phyloP scores from a whole-genome alignment of 2,797 vertebrate genomes.

The Lophius americanus region DNA sequence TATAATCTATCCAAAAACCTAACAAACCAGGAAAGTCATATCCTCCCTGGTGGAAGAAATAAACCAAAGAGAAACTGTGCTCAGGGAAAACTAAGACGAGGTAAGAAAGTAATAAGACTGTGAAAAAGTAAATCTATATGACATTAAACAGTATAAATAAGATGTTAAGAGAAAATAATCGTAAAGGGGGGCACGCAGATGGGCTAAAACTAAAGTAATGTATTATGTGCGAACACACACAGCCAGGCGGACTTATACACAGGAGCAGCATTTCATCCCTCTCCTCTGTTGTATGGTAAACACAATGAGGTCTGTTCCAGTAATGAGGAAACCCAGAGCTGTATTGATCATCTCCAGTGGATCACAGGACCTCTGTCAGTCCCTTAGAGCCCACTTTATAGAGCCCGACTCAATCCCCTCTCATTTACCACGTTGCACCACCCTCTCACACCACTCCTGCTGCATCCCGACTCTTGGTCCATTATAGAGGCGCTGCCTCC shows the following conservation, averaged over 20 bases:
- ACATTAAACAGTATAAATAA: not conserved
- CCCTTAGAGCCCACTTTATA: conserved; percentile 77
- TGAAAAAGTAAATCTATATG: not conserved
- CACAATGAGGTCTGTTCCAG: conserved; percentile 65
- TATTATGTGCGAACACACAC: conserved; percentile 32
- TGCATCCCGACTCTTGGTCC: conserved; percentile 40
- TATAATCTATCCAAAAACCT: no score
- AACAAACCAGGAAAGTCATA: no score
- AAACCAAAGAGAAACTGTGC: not conserved
- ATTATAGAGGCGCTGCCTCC: conserved; percentile 36
- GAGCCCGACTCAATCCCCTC: conserved; percentile 46
- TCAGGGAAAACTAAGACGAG: not conserved
- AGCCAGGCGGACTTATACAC: conserved; percentile 25
- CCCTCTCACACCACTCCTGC: conserved; percentile 18
- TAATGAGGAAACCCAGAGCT: conserved; percentile 72
- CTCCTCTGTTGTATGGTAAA: conserved; percentile 62
- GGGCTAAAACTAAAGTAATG: conserved; percentile 1
- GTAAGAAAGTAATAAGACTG: not conserved
- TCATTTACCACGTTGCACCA: conserved; percentile 61
- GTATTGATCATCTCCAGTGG: conserved; percentile 77
- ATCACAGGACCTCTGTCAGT: conserved; percentile 74
- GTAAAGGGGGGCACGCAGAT: not conserved
- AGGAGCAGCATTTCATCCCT: conserved; percentile 42
- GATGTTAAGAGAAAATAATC: not conserved
- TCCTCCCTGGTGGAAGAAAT: not conserved